Evolutionary conservation across 1,140 invertebrate species (phyloP), one percentile per base, ranked within the genome.

Genomic region (Ceratina australensis): DNA sequence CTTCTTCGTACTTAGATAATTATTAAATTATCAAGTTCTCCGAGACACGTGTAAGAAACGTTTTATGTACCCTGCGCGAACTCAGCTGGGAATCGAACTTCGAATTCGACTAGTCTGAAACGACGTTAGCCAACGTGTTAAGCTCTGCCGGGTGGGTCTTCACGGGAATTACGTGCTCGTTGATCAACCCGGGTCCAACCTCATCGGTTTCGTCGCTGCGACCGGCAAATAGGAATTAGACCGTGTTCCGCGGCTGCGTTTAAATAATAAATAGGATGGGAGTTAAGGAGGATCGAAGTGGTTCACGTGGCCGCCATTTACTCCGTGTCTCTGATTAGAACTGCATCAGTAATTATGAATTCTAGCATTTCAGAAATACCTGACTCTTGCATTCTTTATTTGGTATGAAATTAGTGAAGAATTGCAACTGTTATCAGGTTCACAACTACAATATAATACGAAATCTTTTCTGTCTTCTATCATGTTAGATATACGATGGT

Each of bases 251-350:
- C n/a, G 7, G 42, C 3, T 16, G 56, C 15, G 10, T 54, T 2
- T 73, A 73, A 73, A 73, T 73, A 54, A 73, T 73, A 73, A 73
- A 73, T 54, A 73, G 15, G 24, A 24, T 8, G 15, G 24, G 47
- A 50, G 33, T 15, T 15, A n/a, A 18, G 49, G 20, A 65, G 42
- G 28, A 28, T 54, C 42, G 60, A 61, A 28, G 33, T 47, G 52
- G 12, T 22, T 59, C 28, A 24, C 56, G 18, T 10, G 26, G 26
- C 69, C 42, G 47, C 33, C 15, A 20, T 68, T 75, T 33, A 50
- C 26, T 59, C 16, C 33, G 47, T 64, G 67, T 52, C 50, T 75
- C 63, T 57, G 33, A 52, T 60, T 33, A 50, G 20, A n/a, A 59
- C 18, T 67, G 16, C 54, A 67, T 67, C 61, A 56, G 18, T 24